Evolutionary conservation across 2,113 vertebrate species (phyloP).

Genomic region (Poicephalus meyeri): DNA sequence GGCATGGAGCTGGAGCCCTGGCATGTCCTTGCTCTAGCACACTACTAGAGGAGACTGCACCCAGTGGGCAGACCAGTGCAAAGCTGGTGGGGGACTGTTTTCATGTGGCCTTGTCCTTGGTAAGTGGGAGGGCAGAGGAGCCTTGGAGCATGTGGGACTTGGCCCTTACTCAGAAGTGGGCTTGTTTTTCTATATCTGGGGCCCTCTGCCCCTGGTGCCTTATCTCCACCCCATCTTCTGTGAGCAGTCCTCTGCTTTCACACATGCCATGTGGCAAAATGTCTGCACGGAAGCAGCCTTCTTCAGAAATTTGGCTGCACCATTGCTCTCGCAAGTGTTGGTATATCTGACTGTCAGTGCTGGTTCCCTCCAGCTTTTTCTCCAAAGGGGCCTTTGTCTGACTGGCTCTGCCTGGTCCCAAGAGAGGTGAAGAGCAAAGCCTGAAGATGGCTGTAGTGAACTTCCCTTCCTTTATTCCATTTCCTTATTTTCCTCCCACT

Average conservation of each 20-base stretch:
- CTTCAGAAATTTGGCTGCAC: not conserved
- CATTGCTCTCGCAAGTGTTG: not conserved
- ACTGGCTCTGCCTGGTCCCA: not conserved
- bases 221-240: not conserved
- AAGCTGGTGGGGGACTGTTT: not conserved
- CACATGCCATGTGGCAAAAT: not conserved
- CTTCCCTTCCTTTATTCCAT: not conserved
- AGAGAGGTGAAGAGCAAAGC: not conserved
- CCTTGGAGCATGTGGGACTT: not conserved
- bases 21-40: not conserved
- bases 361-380: not conserved
- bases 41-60: not conserved
- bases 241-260: not conserved
- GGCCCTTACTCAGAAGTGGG: not conserved
- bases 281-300: not conserved
- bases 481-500: not conserved
- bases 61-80: not conserved
- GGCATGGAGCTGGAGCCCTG: not conserved
- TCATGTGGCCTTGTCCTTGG: accelerated
- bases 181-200: not conserved
- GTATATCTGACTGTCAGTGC: not conserved
- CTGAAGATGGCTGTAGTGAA: not conserved
- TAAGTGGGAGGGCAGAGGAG: not conserved
- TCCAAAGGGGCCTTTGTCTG: not conserved
- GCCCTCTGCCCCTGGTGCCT: not conserved